Conservation (phyloP, 2,888 invertebrate species). For the Caradrina kadenii region DNA sequence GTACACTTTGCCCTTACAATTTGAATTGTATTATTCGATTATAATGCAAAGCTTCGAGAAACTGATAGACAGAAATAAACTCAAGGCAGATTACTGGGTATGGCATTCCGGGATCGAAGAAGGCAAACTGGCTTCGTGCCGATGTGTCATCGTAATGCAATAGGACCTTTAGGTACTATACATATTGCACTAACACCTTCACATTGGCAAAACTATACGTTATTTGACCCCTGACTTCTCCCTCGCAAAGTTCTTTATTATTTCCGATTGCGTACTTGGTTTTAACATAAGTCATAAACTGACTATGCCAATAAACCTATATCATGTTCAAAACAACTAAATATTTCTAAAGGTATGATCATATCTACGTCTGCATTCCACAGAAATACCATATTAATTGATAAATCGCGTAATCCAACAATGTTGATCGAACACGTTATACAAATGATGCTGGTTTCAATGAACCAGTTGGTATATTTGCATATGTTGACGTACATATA, state of each 20-base stretch:
- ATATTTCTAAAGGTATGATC: slow-evolving; percentile 46
- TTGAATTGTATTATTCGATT: slow-evolving; percentile 42
- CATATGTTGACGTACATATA: slow-evolving; percentile 38
- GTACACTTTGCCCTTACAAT: slow-evolving; percentile 15
- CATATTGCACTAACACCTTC: slow-evolving; percentile 52
- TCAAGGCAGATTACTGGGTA: slow-evolving; percentile 61
- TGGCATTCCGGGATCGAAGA: slow-evolving; percentile 70
- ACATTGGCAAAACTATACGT: slow-evolving; percentile 51
- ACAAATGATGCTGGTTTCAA: slow-evolving; percentile 53
- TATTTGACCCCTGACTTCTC: slow-evolving; percentile 56
- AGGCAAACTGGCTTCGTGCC: slow-evolving; percentile 70
- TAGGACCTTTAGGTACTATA: slow-evolving; percentile 48
- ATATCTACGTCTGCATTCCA: slow-evolving; percentile 52
- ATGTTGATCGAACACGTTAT: slow-evolving; percentile 57
- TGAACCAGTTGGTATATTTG: slow-evolving; percentile 35
- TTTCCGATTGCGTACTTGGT: slow-evolving; percentile 36
- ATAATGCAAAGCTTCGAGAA: slow-evolving; percentile 46
- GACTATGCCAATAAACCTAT: slow-evolving; percentile 32
- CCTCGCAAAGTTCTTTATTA: slow-evolving; percentile 36
- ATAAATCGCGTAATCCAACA: slow-evolving; percentile 54
- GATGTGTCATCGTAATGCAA: slow-evolving; percentile 67
- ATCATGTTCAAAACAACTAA: slow-evolving; percentile 33
- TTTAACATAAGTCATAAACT: slow-evolving; percentile 4
- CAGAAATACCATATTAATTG: slow-evolving; percentile 48
- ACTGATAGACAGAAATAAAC: slow-evolving; percentile 68